Conservation (phyloP, 2,113 vertebrate species). For the Ia io region DNA sequence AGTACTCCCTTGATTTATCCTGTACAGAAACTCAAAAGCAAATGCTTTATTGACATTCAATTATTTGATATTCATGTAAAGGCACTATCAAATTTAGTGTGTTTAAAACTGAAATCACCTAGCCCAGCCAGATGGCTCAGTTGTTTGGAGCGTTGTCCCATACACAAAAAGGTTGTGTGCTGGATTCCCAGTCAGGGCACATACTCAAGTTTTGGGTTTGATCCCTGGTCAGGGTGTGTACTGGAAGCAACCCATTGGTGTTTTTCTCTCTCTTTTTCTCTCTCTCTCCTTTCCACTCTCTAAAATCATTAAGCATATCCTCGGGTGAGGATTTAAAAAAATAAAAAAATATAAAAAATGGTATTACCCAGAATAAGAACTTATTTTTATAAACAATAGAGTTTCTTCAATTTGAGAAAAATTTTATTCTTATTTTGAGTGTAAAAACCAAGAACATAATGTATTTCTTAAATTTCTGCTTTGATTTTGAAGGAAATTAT, state of each 20-base stretch:
- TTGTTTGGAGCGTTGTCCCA: background rate
- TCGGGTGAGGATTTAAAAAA: background rate
- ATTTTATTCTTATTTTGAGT: background rate
- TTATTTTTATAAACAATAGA: slow-evolving; percentile 5
- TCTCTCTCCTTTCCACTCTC: background rate
- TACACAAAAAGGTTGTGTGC: background rate
- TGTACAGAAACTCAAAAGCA: background rate
- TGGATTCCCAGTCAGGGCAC: background rate
- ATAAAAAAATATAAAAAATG: slow-evolving; percentile 34
- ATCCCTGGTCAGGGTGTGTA: background rate
- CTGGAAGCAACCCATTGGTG: background rate
- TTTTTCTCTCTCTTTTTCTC: background rate
- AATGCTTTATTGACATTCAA: background rate
- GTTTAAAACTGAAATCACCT: background rate
- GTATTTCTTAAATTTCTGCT: background rate
- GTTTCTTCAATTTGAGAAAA: background rate
- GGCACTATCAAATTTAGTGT: background rate
- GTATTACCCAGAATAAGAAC: background rate
- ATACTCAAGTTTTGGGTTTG: background rate
- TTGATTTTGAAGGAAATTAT: background rate
- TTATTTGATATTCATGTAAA: background rate
- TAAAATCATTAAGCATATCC: background rate
- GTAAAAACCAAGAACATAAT: background rate
- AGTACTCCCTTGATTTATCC: background rate
- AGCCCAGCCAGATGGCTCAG: background rate